Conservation (phyloP, 2,888 invertebrate species). For the Amphiduros pacificus region DNA sequence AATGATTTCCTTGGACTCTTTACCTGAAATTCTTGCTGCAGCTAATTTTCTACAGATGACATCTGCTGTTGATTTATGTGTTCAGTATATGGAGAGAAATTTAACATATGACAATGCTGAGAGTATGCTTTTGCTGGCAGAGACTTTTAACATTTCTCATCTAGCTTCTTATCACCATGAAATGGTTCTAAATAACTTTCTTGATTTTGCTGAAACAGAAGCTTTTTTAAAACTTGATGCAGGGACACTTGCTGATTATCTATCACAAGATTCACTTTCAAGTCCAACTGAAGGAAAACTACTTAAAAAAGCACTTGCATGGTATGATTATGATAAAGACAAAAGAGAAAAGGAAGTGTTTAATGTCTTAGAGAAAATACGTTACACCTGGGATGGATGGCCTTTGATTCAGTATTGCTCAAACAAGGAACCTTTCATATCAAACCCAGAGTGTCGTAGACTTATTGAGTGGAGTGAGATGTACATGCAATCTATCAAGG, state of each 20-base stretch:
- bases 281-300: slow-evolving; percentile 18
- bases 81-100: slow-evolving; percentile 10
- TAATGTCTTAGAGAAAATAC: slow-evolving; percentile 23
- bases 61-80: slow-evolving; percentile 16
- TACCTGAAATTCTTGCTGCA: slow-evolving; percentile 18
- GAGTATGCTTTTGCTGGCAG: slow-evolving; percentile 11
- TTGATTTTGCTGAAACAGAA: slow-evolving; percentile 19
- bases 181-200: slow-evolving; percentile 22
- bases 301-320: slow-evolving; percentile 19
- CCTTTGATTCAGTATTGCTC: slow-evolving; percentile 22
- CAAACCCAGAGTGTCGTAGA: slow-evolving; percentile 17
- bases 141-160: slow-evolving; percentile 15
- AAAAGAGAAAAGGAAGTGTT: slow-evolving; percentile 8
- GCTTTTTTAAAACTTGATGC: slow-evolving; percentile 18
- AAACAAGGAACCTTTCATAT: slow-evolving; percentile 17
- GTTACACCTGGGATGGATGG: slow-evolving; percentile 28
- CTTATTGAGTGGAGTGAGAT: slow-evolving; percentile 12
- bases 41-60: slow-evolving; percentile 27
- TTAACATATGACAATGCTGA: slow-evolving; percentile 26
- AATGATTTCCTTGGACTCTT: slow-evolving; percentile 5
- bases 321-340: slow-evolving; percentile 20
- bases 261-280: slow-evolving; percentile 17
- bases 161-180: slow-evolving; percentile 1
- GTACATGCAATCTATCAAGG: slow-evolving; percentile 21
- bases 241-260: slow-evolving; percentile 15